Evolutionary conservation across 2,797 vertebrate genomes (phyloP), one percentile per base, ranked within the genome.

Genomic region (Pelobates cultripes): DNA sequence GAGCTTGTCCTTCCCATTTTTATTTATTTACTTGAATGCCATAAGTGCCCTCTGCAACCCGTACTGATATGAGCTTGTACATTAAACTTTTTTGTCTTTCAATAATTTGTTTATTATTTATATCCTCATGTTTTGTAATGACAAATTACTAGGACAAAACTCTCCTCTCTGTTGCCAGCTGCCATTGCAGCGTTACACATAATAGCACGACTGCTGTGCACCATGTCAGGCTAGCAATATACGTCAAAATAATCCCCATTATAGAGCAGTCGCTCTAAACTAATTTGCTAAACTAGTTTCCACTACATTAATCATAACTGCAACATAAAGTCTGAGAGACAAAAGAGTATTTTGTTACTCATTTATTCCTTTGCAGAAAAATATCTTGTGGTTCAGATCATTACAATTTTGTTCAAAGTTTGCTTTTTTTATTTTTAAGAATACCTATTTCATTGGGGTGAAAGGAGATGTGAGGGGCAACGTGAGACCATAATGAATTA

Each of bases 241-340:
- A 63, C 17, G 73, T 75, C 73, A 64, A 45, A 43, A 75, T 75
- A 63, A 63, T 64, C 73, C 43, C 14, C 15, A 75, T 75, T 75
- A 63, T 75, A 75, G 45, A 75, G 41, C 43, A 43, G 42, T 75
- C 43, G 42, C 60, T 75, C 43, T 44, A 75, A 63, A 63, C 73
- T 75, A 14, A 75, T 75, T 75, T 75, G 73, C 43, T 9, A 75
- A 75, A 75, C 57, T 45, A 44, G 57, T 75, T 75, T 75, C 55
- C 73, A 64, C 57, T 64, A 44, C 73, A 75, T 75, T 63, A 75
- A 75, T 75, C 73, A 63, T 75, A 75, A 75, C 60, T 45, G 57
- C 43, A 44, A 64, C 41, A 64, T 41, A 75, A 45, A 43, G 57
- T 63, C 28, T 28, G 28, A 28, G 28, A 28, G 28, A 28, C 28